These are phyloP conservation scores for Phrynosoma platyrhinos DNA, from an alignment of 2,113 vertebrate genomes.

Conservation along the genomic window DNA sequence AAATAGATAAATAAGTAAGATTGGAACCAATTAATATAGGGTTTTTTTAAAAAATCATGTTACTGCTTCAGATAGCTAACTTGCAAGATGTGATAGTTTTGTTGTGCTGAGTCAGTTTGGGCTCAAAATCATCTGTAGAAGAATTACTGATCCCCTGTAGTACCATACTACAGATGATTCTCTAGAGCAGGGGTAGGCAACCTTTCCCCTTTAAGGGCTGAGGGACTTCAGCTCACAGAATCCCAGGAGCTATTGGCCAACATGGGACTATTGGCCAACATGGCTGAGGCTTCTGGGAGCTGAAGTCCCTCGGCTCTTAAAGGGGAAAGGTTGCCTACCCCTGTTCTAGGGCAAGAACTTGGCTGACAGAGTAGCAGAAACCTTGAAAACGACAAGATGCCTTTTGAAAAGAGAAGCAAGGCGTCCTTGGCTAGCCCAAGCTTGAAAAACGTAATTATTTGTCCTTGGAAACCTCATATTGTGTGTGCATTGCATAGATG, in stretches of 20 bases:
- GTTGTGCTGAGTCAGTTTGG: not conserved
- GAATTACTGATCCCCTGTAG: not conserved
- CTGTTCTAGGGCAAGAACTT: conserved; percentile 1
- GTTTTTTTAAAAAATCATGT: not conserved
- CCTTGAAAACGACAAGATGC: conserved; percentile 18
- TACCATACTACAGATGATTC: not conserved
- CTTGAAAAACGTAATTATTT: conserved; percentile 30
- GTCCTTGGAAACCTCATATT: conserved; percentile 24
- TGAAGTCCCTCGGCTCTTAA: too few species aligned
- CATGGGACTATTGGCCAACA: too few species aligned
- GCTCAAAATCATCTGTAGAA: not conserved
- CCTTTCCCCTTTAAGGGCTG: too few species aligned
- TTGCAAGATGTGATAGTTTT: not conserved
- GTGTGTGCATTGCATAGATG: conserved; percentile 9
- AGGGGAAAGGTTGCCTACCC: too few species aligned
- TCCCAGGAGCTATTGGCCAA: too few species aligned
- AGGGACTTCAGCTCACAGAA: too few species aligned
- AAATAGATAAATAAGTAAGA: not conserved
- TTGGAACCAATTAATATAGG: not conserved
- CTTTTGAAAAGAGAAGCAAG: conserved; percentile 26
- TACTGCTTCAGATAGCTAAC: not conserved
- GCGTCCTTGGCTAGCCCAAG: conserved; percentile 37
- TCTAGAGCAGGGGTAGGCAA: too few species aligned
- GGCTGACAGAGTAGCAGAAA: conserved; percentile 1
- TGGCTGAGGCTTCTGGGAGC: too few species aligned